Percentiles rank a stretch among this genome's conserved stretches.
These are phyloP conservation scores for Meteorus sp. DNA, from an alignment of 1,140 invertebrate genomes.

Conservation along the genomic window DNA sequence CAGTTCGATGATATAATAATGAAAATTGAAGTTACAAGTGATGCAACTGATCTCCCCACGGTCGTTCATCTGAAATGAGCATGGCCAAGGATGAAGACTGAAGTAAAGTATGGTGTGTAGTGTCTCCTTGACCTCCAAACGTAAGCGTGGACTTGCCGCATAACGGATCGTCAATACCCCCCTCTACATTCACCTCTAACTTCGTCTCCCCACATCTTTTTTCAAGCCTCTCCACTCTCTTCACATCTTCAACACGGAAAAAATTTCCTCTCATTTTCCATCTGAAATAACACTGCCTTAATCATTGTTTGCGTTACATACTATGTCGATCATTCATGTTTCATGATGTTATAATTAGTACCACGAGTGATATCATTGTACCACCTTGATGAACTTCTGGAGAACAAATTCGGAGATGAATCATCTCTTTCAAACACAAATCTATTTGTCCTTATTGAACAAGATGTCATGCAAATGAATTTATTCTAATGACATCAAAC, in stretches of 20 bases:
- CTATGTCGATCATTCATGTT: too few species aligned
- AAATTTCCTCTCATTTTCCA: not conserved
- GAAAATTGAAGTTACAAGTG: conserved; percentile 23
- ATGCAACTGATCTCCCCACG: conserved; percentile 36
- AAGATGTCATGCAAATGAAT: too few species aligned
- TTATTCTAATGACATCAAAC: too few species aligned
- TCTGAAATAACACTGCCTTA: too few species aligned
- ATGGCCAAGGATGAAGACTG: conserved; percentile 33
- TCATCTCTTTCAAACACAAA: too few species aligned
- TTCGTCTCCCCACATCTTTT: conserved; percentile 23
- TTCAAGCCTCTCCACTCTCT: conserved; percentile 26
- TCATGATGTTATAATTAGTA: too few species aligned
- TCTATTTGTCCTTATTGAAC: too few species aligned
- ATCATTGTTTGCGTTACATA: too few species aligned
- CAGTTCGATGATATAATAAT: not conserved
- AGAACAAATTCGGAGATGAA: too few species aligned
- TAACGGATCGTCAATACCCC: conserved; percentile 46
- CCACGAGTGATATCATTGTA: too few species aligned
- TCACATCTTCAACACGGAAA: not conserved
- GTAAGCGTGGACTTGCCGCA: conserved; percentile 35
- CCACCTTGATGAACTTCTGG: too few species aligned
- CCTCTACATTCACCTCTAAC: conserved; percentile 20
- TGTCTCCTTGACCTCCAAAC: conserved; percentile 32
- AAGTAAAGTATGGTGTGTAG: too few species aligned
- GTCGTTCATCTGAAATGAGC: conserved; percentile 41